phyloP scores from a whole-genome alignment of 2,797 vertebrate genomes.

The Anguilla pacifica region DNA sequence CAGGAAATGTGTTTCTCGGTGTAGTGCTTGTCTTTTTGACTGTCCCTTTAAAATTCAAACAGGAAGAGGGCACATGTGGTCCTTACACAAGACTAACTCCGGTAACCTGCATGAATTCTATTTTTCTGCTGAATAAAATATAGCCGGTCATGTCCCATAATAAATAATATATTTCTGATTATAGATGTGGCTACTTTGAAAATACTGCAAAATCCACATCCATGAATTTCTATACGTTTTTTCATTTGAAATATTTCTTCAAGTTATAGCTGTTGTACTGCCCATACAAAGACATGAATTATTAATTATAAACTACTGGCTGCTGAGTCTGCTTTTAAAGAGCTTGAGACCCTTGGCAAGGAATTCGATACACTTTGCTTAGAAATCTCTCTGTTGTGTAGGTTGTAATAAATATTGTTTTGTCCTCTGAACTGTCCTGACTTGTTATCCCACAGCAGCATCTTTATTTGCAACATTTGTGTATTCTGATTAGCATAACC shows the following conservation, averaged over 20 bases:
- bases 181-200: slow-evolving; percentile 62
- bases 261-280: slow-evolving; percentile 53
- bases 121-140: slow-evolving; percentile 65
- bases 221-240: slow-evolving; percentile 60
- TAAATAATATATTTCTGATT: slow-evolving; percentile 69
- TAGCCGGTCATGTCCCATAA: slow-evolving; percentile 60
- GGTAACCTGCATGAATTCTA: slow-evolving; percentile 53
- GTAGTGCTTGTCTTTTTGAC: slow-evolving; percentile 38
- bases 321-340: slow-evolving; percentile 54
- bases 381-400: slow-evolving; percentile 36
- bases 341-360: slow-evolving; percentile 50
- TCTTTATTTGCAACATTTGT: background rate
- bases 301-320: slow-evolving; percentile 59
- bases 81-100: slow-evolving; percentile 48
- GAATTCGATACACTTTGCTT: slow-evolving; percentile 40
- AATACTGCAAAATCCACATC: slow-evolving; percentile 51
- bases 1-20: slow-evolving; percentile 42
- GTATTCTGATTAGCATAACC: background rate
- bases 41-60: slow-evolving; percentile 51
- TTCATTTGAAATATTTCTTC: slow-evolving; percentile 57
- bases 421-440: slow-evolving; percentile 26
- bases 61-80: slow-evolving; percentile 52
- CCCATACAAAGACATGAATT: slow-evolving; percentile 61
- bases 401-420: slow-evolving; percentile 14
- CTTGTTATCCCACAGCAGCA: background rate